Base-by-base conservation (phyloP, 2,888 invertebrate species). In the Nemurella pictetii region DNA sequence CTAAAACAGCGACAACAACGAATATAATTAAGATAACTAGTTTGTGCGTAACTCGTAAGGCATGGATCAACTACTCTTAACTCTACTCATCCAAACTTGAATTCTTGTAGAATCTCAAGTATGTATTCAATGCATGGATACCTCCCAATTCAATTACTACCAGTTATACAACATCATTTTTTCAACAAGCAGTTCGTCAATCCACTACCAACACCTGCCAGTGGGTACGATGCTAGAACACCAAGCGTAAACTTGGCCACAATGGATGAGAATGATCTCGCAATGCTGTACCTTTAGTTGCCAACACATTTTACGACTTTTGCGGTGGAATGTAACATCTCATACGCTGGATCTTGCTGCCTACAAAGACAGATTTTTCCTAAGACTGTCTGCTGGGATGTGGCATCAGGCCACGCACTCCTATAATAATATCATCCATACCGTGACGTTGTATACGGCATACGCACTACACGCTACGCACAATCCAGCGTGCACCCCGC, bases 271-370 rank as follows among this genome's bases (percentile, higher is more conserved):
- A 55, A 55, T 55, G 75, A 26, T 75, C 75, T 26, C 26, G 75
- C 75, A 75, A 75, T 75, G 75, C 27, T 25, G 29, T 30, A 80
- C 80, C 80, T 81, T 55, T n/a, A n/a, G 15, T 78, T 81, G 81
- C 81, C 81, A 81, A 81, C 81, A 81, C 81, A 81, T 80, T 86
- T 86, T 86, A 86, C 86, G 86, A 86, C 84, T 84, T 85, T 75
- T 83, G 85, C 84, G 35, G 83, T 83, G 86, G 86, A 86, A 86
- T 86, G 86, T 35, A 75, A 4, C 9, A 55, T 55, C 55, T 55
- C 55, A 20, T 55, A 55, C 55, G 20, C 55, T 12, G 55, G 20
- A 55, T 55, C 55, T 55, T 20, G 55, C 55, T 55, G 55, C 20
- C 12, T 55, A 55, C 55, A 20, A 55, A 55, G 55, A 55, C 9